These are phyloP conservation scores for Lordiphosa mommai DNA, from an alignment of 1,140 invertebrate genomes.

Conservation along the genomic window DNA sequence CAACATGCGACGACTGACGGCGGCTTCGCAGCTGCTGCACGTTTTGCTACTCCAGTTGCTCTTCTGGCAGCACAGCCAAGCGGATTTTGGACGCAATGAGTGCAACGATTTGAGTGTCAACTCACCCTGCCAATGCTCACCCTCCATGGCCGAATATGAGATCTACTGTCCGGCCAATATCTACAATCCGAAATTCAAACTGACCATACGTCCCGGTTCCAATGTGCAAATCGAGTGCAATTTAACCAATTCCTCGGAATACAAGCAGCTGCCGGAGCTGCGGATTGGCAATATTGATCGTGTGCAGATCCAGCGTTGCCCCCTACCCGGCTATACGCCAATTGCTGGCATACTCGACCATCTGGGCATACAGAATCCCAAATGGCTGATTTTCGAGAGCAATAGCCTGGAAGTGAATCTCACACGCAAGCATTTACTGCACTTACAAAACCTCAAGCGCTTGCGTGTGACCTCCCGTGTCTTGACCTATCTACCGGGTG, in stretches of 20 bases:
- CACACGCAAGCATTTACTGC: slow-evolving; percentile 54
- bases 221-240: slow-evolving; percentile 65
- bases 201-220: slow-evolving; percentile 45
- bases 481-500: slow-evolving; percentile 81
- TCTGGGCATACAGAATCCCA: slow-evolving; percentile 54
- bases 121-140: slow-evolving; percentile 52
- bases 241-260: slow-evolving; percentile 46
- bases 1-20: slow-evolving; percentile 30
- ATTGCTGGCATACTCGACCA: slow-evolving; percentile 60
- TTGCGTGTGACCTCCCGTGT: slow-evolving; percentile 60
- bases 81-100: slow-evolving; percentile 52
- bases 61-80: slow-evolving; percentile 22
- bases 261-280: slow-evolving; percentile 55
- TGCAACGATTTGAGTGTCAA: slow-evolving; percentile 51
- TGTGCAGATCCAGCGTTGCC: slow-evolving; percentile 65
- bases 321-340: slow-evolving; percentile 55
- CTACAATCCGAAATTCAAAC: slow-evolving; percentile 54
- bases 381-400: slow-evolving; percentile 59
- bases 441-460: slow-evolving; percentile 49
- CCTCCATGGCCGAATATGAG: slow-evolving; percentile 52
- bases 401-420: slow-evolving; percentile 67
- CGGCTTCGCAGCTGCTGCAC: slow-evolving; percentile 24
- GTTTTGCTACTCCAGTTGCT: slow-evolving; percentile 31
- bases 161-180: slow-evolving; percentile 53
- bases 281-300: slow-evolving; percentile 46